Conservation (phyloP, 2,113 vertebrate species). For the Strix uralensis region DNA sequence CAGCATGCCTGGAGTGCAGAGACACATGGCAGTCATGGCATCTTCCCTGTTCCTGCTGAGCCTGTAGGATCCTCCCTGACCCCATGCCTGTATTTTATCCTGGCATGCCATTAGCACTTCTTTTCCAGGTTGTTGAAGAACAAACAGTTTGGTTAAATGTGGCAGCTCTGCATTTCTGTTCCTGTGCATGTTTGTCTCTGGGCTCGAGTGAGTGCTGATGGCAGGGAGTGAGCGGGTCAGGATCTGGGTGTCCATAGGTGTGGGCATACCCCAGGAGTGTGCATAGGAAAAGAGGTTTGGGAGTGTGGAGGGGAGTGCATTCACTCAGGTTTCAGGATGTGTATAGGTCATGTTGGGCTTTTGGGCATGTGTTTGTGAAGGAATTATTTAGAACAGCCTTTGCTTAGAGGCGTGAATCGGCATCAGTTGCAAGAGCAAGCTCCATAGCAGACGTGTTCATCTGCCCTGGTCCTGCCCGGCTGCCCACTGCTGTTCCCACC, state of each 20-base stretch:
- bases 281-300: not conserved
- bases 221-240: not conserved
- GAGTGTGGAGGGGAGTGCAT: too few relatives aligned
- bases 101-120: not conserved
- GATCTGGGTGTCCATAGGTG: not conserved
- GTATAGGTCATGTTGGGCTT: not conserved
- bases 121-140: not conserved
- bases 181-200: not conserved
- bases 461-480: not conserved
- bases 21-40: not conserved
- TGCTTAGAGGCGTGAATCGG: not conserved
- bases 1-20: not conserved
- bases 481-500: not conserved
- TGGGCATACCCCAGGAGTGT: not conserved
- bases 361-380: not conserved
- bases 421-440: not conserved
- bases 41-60: not conserved
- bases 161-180: not conserved
- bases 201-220: accelerated
- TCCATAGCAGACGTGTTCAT: not conserved
- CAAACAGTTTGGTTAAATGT: not conserved
- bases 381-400: not conserved
- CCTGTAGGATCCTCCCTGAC: not conserved
- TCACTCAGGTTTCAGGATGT: not conserved
- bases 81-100: not conserved